Percentiles rank a stretch among this genome's conserved stretches.
Conservation (phyloP, 2,113 vertebrate genomes). For the Hippoglossus stenolepis region DNA sequence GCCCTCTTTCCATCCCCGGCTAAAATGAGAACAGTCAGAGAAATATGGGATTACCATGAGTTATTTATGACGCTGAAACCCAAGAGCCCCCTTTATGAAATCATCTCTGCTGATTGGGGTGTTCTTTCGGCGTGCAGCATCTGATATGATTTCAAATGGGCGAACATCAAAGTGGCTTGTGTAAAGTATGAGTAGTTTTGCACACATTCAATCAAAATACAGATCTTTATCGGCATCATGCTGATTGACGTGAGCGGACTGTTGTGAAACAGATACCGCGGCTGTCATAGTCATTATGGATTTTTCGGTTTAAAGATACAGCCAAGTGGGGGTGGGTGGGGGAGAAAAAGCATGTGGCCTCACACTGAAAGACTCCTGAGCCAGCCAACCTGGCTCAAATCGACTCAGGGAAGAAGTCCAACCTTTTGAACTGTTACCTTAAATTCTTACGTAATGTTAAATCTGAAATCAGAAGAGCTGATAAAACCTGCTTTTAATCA, state of each 20-base stretch:
- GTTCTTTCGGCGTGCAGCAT: slow-evolving; percentile 62
- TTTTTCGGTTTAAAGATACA: slow-evolving; percentile 70
- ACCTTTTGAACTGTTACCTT: slow-evolving; percentile 33
- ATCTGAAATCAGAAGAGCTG: too few species aligned
- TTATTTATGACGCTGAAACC: slow-evolving; percentile 86
- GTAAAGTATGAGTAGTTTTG: slow-evolving; percentile 82
- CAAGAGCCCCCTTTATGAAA: slow-evolving; percentile 81
- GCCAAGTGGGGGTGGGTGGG: background rate
- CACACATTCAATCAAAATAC: slow-evolving; percentile 83
- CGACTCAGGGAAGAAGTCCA: background rate
- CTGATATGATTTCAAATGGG: slow-evolving; percentile 82
- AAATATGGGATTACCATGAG: slow-evolving; percentile 85
- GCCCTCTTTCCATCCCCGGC: slow-evolving; percentile 72
- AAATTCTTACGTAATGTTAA: background rate
- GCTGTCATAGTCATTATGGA: slow-evolving; percentile 81
- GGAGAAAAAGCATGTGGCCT: slow-evolving; percentile 14
- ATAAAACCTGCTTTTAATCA: too few species aligned
- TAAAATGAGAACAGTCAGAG: slow-evolving; percentile 82
- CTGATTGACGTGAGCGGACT: slow-evolving; percentile 81
- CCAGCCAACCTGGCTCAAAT: slow-evolving; percentile 22
- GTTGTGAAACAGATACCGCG: slow-evolving; percentile 83
- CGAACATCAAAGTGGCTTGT: slow-evolving; percentile 76
- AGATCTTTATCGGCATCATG: slow-evolving; percentile 81
- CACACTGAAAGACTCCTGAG: slow-evolving; percentile 30
- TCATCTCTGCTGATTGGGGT: slow-evolving; percentile 78